Conservation (phyloP, 2,113 vertebrate genomes). For the Meleagris gallopavo region DNA sequence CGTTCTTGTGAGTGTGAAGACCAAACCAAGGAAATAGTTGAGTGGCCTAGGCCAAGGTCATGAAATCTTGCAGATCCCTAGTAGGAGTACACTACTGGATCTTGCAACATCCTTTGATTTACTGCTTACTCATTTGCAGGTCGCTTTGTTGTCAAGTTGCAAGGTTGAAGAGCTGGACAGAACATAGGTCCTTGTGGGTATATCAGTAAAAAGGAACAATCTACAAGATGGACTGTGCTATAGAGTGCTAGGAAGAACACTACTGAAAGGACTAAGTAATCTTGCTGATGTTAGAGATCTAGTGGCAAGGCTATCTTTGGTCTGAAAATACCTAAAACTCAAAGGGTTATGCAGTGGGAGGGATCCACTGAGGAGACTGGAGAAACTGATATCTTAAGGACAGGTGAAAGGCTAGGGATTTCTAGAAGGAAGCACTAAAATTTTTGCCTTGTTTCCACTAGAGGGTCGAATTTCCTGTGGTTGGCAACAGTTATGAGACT, state of each 20-base stretch:
- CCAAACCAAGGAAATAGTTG: neutral
- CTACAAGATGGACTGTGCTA: fast-evolving
- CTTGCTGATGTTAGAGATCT: neutral
- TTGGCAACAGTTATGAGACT: neutral
- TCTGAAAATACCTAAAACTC: neutral
- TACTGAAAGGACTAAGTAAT: neutral
- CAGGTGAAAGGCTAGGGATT: fast-evolving
- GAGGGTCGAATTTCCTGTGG: neutral
- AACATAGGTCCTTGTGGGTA: neutral
- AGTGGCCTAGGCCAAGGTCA: neutral
- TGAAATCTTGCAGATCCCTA: neutral
- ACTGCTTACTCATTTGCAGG: neutral
- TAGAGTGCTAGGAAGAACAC: neutral
- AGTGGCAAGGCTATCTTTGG: neutral
- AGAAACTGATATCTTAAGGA: neutral
- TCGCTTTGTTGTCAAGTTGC: neutral
- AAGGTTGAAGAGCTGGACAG: neutral
- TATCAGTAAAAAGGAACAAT: neutral
- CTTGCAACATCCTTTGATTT: neutral
- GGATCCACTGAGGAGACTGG: neutral
- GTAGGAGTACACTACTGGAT: neutral
- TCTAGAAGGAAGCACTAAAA: neutral
- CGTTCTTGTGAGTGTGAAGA: neutral
- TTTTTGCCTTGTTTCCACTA: neutral
- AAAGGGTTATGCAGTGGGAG: neutral